Base-by-base conservation (phyloP, 2,797 vertebrate genomes). In the Eulemur albifrons region DNA sequence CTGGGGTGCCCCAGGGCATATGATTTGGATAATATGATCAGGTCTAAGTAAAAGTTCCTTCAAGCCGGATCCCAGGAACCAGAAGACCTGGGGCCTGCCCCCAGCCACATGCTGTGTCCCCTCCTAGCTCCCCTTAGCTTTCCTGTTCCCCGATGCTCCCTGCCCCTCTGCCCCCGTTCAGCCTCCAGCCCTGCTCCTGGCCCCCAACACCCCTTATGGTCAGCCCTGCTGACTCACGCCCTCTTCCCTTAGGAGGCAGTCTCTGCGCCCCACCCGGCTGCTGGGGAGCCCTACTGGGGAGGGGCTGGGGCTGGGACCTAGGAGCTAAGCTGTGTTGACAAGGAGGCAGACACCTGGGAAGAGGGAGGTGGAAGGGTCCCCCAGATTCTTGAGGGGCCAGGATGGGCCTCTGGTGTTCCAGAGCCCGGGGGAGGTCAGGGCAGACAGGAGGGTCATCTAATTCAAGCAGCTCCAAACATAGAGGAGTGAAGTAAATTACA, bases 141-240 rank as follows among this genome's bases (percentile, higher is more conserved):
- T 70, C 11, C 57, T 21, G 1, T 48, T 73, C 32, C 59, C 63
- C 23, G 3, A 3, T 3, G 14, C 50, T 45, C 54, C 54, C 54
- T 2, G 43, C 43, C 54, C 8, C 52, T 13, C 45, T 30, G n/a
- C 38, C 7, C 0, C 0, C 10, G 43, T 3, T 14, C 9, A 35
- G 35, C 32, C 65, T 48, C 12, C 25, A 27, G 21, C n/a, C 35
- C 30, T 50, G 57, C 30, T 52, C 32, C 50, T 67, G 59, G 11
- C 4, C 21, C 57, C 59, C 43, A 7, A 30, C 0, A 25, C 40
- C 43, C 30, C 1, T 27, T 11, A 6, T 32, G 63, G 11, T 73
- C 72, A 32, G 18, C 40, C 1, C 25, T 13, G 6, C 35, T 52
- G 79, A 18, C 50, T 15, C 14, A 3, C 0, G 61, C 38, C 30